Evolutionary conservation across 2,797 vertebrate genomes (phyloP).

Genomic region (Acipenser transmontanus): DNA sequence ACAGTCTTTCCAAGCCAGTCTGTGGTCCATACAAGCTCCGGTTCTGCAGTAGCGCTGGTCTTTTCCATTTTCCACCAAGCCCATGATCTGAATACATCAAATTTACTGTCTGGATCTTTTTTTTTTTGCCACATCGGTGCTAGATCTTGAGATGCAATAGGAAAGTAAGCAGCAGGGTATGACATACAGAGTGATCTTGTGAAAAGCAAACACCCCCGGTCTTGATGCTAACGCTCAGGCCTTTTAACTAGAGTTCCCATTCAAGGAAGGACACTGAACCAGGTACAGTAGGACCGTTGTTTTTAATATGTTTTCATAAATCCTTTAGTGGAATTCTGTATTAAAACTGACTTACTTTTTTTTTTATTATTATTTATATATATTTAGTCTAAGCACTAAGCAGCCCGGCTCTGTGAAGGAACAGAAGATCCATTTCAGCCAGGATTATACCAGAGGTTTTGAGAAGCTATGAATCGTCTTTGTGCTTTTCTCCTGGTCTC

Average conservation of each 20-base stretch:
- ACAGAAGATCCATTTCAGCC: background rate
- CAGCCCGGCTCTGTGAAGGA: background rate
- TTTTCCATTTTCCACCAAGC: no score
- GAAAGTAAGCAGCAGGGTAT: background rate
- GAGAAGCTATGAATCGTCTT: constrained; percentile 9
- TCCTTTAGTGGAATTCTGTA: background rate
- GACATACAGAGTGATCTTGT: background rate
- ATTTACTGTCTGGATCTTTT: background rate
- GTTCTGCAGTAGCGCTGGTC: no score
- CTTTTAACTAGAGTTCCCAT: background rate
- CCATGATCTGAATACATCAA: no score
- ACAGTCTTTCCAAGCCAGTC: no score
- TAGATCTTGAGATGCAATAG: background rate
- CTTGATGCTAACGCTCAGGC: background rate
- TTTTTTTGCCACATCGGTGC: background rate
- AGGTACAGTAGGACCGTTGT: background rate
- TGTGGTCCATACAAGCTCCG: no score
- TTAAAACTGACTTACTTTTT: background rate
- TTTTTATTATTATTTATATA: background rate
- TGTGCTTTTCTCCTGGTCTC: background rate
- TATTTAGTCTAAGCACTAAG: no score
- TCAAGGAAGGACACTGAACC: background rate
- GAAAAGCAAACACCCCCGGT: constrained; percentile 10
- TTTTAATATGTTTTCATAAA: background rate
- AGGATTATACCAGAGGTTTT: background rate